Percentiles rank a stretch among this genome's conserved stretches.
phyloP scores from a whole-genome alignment of 2,797 vertebrate genomes.

The Tarsius wallacei region DNA sequence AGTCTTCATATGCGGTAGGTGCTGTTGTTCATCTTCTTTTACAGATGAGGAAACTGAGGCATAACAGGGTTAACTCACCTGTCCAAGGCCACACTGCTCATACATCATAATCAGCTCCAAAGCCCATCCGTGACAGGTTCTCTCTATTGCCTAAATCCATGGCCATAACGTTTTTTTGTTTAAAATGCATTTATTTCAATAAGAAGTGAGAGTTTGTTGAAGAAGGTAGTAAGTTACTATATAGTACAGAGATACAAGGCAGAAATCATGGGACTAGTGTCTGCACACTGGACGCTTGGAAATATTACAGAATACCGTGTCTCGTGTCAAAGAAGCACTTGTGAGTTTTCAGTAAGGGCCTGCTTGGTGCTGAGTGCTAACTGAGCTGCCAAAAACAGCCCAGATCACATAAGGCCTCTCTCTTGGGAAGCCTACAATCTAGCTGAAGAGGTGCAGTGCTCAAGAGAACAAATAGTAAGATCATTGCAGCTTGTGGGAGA shows the following conservation, averaged over 20 bases:
- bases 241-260: background rate
- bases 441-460: rapidly evolving
- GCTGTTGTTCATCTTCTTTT: background rate
- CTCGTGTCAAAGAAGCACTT: background rate
- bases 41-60: slow-evolving; percentile 1
- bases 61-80: too few species aligned
- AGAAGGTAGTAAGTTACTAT: background rate
- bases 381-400: background rate
- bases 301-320: rapidly evolving
- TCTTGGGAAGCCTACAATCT: rapidly evolving
- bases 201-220: background rate
- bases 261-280: rapidly evolving
- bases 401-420: background rate
- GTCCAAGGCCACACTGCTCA: background rate
- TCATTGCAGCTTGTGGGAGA: rapidly evolving
- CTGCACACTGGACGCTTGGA: background rate
- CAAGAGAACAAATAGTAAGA: background rate
- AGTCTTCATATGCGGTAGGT: background rate
- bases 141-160: background rate
- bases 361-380: background rate
- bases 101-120: background rate
- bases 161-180: background rate
- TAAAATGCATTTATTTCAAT: background rate
- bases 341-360: background rate
- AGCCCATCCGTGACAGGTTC: background rate